Conservation (phyloP, 2,888 invertebrate genomes). For the Apeira syringaria region DNA sequence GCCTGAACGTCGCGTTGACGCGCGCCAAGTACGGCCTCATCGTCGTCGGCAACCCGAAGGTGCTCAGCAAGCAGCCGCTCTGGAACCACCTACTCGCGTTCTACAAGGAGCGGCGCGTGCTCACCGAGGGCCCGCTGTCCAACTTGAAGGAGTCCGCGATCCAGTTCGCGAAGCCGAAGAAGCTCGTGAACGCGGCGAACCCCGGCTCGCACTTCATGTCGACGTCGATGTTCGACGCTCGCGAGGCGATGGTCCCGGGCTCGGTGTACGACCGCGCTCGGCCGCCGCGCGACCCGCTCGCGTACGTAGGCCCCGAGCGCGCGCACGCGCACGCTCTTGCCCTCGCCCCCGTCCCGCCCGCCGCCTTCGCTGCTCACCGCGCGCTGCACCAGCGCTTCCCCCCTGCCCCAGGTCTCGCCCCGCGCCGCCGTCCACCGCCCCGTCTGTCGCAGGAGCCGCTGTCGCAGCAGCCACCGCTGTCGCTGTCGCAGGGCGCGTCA, state of each 20-base stretch:
- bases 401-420: slow-evolving; percentile 86
- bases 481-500: slow-evolving; percentile 89
- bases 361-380: slow-evolving; percentile 97
- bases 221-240: slow-evolving; percentile 97
- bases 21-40: slow-evolving; percentile 99
- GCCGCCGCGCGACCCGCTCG: slow-evolving; percentile 94
- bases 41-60: slow-evolving; percentile 99
- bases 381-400: slow-evolving; percentile 87
- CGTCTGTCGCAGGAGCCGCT: slow-evolving; percentile 85
- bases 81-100: slow-evolving; percentile 99
- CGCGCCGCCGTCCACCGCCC: slow-evolving; percentile 71
- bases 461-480: slow-evolving; percentile 88
- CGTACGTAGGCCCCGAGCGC: slow-evolving; percentile 95
- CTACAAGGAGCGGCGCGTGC: slow-evolving; percentile 98
- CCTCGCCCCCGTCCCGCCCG: slow-evolving; percentile 95
- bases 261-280: slow-evolving; percentile 95
- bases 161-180: slow-evolving; percentile 98
- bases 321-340: no score
- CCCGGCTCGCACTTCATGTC: slow-evolving; percentile 99
- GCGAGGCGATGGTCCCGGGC: slow-evolving; percentile 97
- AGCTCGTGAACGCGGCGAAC: slow-evolving; percentile 96
- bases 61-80: slow-evolving; percentile 97
- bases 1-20: slow-evolving; percentile 98
- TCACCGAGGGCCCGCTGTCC: slow-evolving; percentile 98
- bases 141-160: slow-evolving; percentile 98